Percentiles rank a stretch among this genome's conserved stretches.
phyloP scores from a whole-genome alignment of 2,113 vertebrate species.

The Neogobius melanostomus region DNA sequence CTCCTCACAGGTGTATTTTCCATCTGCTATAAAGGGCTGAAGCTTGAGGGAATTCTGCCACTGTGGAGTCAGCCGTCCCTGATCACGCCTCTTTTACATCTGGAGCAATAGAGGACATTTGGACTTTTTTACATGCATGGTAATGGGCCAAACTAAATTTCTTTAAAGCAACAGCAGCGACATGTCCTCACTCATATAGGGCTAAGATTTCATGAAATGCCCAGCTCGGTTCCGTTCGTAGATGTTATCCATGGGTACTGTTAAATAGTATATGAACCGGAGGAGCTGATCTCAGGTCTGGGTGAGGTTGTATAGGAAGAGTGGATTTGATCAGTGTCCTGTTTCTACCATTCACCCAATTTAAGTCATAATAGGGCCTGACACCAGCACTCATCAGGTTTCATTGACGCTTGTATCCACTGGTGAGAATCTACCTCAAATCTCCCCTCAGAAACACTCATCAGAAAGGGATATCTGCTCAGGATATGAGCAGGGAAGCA shows the following conservation, averaged over 20 bases:
- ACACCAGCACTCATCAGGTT: slow-evolving; percentile 65
- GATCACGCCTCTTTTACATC: slow-evolving; percentile 65
- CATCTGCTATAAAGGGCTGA: slow-evolving; percentile 50
- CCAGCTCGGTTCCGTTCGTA: slow-evolving; percentile 58
- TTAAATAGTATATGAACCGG: slow-evolving; percentile 55
- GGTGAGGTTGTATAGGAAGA: slow-evolving; percentile 23
- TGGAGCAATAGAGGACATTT: slow-evolving; percentile 67
- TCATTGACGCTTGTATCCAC: slow-evolving; percentile 52
- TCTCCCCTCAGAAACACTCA: slow-evolving; percentile 28
- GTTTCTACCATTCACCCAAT: slow-evolving; percentile 72
- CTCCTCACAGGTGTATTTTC: slow-evolving; percentile 66
- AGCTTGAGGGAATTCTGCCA: slow-evolving; percentile 40
- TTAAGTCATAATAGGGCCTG: slow-evolving; percentile 63
- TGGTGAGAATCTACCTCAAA: slow-evolving; percentile 52
- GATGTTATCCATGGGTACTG: slow-evolving; percentile 58
- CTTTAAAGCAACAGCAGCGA: slow-evolving; percentile 70
- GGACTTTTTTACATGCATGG: slow-evolving; percentile 71
- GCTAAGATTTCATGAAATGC: slow-evolving; percentile 57
- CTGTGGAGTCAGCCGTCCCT: slow-evolving; percentile 47
- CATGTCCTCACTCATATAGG: slow-evolving; percentile 58
- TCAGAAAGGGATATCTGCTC: slow-evolving; percentile 39
- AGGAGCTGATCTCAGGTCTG: slow-evolving; percentile 54
- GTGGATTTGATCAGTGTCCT: slow-evolving; percentile 63
- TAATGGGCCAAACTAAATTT: slow-evolving; percentile 67
- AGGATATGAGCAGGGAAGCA: slow-evolving; percentile 41